Evolutionary conservation across 2,113 vertebrate species (phyloP).

Genomic region (Pteruthius melanotis): DNA sequence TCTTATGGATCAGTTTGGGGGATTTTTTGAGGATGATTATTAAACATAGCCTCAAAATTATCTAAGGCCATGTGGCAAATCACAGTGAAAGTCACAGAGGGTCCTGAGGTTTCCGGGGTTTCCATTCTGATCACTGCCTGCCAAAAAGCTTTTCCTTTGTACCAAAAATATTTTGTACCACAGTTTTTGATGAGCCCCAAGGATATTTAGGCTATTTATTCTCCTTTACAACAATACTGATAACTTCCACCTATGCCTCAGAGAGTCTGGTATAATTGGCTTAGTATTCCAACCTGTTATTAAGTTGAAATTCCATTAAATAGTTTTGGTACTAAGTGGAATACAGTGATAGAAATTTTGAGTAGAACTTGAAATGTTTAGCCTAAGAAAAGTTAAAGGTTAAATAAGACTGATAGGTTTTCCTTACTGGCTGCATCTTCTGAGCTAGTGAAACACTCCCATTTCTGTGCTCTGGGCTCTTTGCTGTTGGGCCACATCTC

Average conservation of each 20-base stretch:
- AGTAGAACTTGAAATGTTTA: background rate
- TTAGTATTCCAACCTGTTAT: background rate
- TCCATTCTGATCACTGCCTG: background rate
- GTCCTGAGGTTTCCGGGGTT: background rate
- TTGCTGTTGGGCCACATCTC: background rate
- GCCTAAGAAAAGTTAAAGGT: background rate
- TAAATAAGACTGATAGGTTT: background rate
- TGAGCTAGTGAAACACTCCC: rapidly evolving
- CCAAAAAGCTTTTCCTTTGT: background rate
- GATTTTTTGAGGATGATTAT: background rate
- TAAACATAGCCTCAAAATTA: background rate
- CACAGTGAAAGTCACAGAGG: background rate
- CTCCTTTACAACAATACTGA: background rate
- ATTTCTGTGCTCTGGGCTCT: background rate
- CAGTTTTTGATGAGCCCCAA: background rate
- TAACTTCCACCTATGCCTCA: background rate
- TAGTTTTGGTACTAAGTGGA: background rate
- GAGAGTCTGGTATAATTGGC: background rate
- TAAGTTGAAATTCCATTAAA: background rate
- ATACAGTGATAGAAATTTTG: background rate
- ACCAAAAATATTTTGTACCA: background rate
- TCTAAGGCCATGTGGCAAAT: background rate
- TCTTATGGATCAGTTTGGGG: background rate
- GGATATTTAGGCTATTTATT: background rate
- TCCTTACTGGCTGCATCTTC: background rate